These are phyloP conservation scores for Diprion similis DNA, from an alignment of 1,140 invertebrate species.

Conservation along the genomic window DNA sequence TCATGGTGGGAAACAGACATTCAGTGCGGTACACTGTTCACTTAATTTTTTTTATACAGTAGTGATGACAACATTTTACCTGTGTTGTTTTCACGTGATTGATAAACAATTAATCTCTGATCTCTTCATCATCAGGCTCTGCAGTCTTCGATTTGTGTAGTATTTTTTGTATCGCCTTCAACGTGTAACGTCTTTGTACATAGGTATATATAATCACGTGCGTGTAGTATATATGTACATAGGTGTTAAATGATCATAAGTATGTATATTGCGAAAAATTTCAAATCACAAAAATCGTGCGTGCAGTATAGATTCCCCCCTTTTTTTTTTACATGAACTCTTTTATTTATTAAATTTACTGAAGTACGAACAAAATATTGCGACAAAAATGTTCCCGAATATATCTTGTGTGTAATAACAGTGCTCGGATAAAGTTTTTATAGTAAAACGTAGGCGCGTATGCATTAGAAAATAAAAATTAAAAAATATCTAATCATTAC, in stretches of 20 bases:
- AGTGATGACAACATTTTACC: neutral
- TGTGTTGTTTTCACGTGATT: neutral
- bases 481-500: neutral
- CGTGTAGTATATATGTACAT: too few relatives aligned
- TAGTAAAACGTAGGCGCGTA: neutral
- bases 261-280: too few relatives aligned
- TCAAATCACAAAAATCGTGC: too few relatives aligned
- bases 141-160: neutral
- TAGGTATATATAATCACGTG: too few relatives aligned
- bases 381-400: neutral
- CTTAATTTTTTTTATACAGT: neutral
- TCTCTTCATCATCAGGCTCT: neutral
- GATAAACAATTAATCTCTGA: neutral
- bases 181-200: too few relatives aligned
- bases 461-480: neutral
- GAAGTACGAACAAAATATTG: neutral
- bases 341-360: too few relatives aligned
- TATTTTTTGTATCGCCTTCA: neutral
- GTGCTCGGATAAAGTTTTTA: neutral
- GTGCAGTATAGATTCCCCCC: too few relatives aligned
- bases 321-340: too few relatives aligned
- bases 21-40: slow-evolving; percentile 33
- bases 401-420: neutral
- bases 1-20: slow-evolving; percentile 36
- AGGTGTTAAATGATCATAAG: too few relatives aligned